A percentile compares a stretch with the other conserved stretches of the same genome.
Conservation (phyloP, 2,888 invertebrate species). For the Venusia cambrica region DNA sequence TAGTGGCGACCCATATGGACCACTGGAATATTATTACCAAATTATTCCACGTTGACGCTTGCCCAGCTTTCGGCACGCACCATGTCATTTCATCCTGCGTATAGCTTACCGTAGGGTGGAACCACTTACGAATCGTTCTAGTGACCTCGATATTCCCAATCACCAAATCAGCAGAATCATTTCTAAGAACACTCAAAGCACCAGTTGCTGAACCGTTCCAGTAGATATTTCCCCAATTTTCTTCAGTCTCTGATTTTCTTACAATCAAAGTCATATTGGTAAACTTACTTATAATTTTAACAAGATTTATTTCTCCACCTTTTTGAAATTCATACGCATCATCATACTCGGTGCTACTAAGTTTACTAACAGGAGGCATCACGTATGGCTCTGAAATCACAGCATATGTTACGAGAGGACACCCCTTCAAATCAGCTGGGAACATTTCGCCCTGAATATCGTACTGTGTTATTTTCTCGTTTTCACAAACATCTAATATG, state of each 20-base stretch:
- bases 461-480: slow-evolving; percentile 48
- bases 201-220: slow-evolving; percentile 63
- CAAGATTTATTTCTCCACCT: slow-evolving; percentile 69
- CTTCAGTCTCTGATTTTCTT: slow-evolving; percentile 55
- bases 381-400: slow-evolving; percentile 73
- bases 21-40: slow-evolving; percentile 72
- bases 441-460: slow-evolving; percentile 57
- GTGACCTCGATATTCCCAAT: slow-evolving; percentile 75
- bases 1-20: slow-evolving; percentile 68
- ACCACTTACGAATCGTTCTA: slow-evolving; percentile 63
- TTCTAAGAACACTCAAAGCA: slow-evolving; percentile 53
- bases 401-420: slow-evolving; percentile 66
- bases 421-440: slow-evolving; percentile 63
- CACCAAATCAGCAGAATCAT: slow-evolving; percentile 59
- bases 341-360: slow-evolving; percentile 42
- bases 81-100: slow-evolving; percentile 76
- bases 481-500: slow-evolving; percentile 61
- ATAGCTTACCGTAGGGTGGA: slow-evolving; percentile 69
- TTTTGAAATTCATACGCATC: slow-evolving; percentile 60
- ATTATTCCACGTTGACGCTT: slow-evolving; percentile 71
- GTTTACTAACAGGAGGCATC: slow-evolving; percentile 58
- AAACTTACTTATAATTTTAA: slow-evolving; percentile 69
- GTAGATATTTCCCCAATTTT: slow-evolving; percentile 66
- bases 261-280: slow-evolving; percentile 68
- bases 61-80: slow-evolving; percentile 66